Evolutionary conservation across 2,888 invertebrate genomes (phyloP), one percentile per base, ranked within the genome.

Genomic region (Drosophila tanythrix): DNA sequence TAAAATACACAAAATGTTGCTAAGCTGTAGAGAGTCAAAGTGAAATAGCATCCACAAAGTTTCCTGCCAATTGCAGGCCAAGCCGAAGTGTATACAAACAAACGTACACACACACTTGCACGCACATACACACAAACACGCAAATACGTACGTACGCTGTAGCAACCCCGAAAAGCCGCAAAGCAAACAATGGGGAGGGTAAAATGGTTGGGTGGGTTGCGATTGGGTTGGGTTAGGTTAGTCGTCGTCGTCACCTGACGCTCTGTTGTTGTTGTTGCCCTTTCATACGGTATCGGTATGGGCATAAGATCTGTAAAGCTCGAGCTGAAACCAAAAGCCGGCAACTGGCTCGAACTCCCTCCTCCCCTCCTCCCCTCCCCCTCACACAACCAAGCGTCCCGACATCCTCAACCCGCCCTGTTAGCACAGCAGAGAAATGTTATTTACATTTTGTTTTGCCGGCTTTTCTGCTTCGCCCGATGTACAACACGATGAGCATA

Each of bases 361-460:
- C n/a, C n/a, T n/a, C n/a, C 27, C 13, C 29, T 8, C 25, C 51
- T 10, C 43, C 43, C 13, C 10, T 18, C 3, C 31, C n/a, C n/a
- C 8, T 29, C 35, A 29, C 31, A 21, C 29, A 15, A 8, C n/a
- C 21, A 46, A 46, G 15, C 48, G 33, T 10, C 27, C 51, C 13
- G 25, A 27, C 27, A 13, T 4, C 56, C 29, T 25, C 35, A 11
- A 7, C 21, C 25, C 48, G 35, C 51, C 35, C 31, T 15, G 21
- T 46, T 38, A 27, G 36, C 50, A 36, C 27, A 31, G 59, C 43
- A 52, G 70, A 76, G 59, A 10, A 76, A 71, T 83, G 82, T 86
- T 90, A 90, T 92, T 90, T 90, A 90, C 91, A 88, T 89, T 89
- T 87, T 83, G 83, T 85, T 85, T 87, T 89, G 85, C 85, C 85